These are phyloP conservation scores for Ranitomeya variabilis DNA, from an alignment of 2,113 vertebrate genomes.

Conservation along the genomic window DNA sequence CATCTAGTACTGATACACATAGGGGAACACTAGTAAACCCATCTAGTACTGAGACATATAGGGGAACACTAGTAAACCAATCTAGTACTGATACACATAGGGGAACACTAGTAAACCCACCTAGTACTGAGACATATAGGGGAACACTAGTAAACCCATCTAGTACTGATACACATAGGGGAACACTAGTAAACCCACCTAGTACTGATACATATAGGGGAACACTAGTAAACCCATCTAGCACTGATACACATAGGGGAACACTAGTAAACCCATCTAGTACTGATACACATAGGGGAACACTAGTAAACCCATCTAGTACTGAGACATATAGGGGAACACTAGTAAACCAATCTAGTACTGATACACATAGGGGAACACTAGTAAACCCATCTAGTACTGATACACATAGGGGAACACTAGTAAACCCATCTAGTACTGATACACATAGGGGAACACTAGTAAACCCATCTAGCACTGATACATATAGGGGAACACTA, in stretches of 20 bases:
- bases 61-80: too few relatives aligned
- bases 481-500: neutral
- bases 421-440: neutral
- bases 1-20: too few relatives aligned
- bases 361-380: too few relatives aligned
- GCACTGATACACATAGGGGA: neutral
- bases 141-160: too few relatives aligned
- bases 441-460: too few relatives aligned
- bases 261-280: neutral
- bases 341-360: neutral
- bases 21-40: neutral
- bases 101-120: neutral
- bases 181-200: neutral
- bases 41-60: neutral
- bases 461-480: too few relatives aligned
- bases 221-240: too few relatives aligned
- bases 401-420: neutral
- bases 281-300: neutral
- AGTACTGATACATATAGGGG: neutral
- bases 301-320: too few relatives aligned
- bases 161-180: neutral
- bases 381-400: too few relatives aligned
- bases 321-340: neutral
- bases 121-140: neutral
- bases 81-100: too few relatives aligned